Conservation (phyloP, 2,888 invertebrate species). For the Teinopalpus imperialis region DNA sequence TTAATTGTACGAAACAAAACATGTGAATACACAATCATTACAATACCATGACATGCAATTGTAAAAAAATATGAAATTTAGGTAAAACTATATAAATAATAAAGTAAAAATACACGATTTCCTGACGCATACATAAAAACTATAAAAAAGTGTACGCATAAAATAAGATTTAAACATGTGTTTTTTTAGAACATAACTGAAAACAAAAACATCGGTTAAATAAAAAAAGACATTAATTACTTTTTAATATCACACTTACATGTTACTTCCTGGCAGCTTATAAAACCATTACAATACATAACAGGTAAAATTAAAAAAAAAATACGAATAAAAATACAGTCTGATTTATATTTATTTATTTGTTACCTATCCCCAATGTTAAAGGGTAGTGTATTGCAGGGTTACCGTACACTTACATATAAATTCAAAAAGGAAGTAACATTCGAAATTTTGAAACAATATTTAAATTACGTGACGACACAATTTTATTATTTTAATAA, state of each 20-base stretch:
- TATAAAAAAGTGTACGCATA: constrained; percentile 3
- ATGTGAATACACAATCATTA: no score
- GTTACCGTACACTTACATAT: constrained; percentile 68
- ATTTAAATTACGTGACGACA: constrained; percentile 43
- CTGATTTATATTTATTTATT: constrained; percentile 65
- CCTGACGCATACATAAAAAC: not conserved
- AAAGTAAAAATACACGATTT: not conserved
- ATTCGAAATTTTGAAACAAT: constrained; percentile 66
- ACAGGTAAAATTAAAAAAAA: constrained; percentile 29
- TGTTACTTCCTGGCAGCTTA: constrained; percentile 55
- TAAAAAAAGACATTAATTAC: constrained; percentile 24
- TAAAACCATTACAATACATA: constrained; percentile 26
- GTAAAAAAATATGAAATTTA: not conserved
- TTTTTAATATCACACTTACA: constrained; percentile 51
- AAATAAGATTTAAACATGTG: no score
- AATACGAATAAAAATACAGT: constrained; percentile 34
- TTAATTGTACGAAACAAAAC: no score
- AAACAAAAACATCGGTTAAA: constrained; percentile 26
- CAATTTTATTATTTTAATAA: constrained; percentile 45
- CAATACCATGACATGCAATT: no score
- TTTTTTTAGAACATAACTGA: constrained; percentile 12
- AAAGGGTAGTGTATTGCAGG: constrained; percentile 63
- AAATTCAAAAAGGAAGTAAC: constrained; percentile 75
- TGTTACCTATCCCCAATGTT: constrained; percentile 66
- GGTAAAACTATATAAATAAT: not conserved